Conservation (phyloP, 2,113 vertebrate genomes). For the Paratilapia polleni region DNA sequence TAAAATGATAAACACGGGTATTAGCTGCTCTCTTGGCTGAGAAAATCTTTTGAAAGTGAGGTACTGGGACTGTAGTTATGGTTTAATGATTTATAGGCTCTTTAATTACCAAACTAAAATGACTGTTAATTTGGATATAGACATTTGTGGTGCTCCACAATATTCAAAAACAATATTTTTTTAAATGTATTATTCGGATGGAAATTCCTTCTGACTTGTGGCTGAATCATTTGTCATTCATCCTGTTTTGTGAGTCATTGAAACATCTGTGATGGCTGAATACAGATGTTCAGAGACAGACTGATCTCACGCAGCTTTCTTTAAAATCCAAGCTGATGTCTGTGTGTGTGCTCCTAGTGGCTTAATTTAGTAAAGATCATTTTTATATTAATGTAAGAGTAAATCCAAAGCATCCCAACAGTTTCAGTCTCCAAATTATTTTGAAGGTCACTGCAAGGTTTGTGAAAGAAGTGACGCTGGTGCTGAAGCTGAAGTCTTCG, state of each 20-base stretch:
- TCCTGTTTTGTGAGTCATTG: neutral
- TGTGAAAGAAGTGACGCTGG: neutral
- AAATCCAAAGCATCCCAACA: neutral
- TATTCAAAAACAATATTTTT: neutral
- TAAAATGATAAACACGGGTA: neutral
- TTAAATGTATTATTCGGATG: neutral
- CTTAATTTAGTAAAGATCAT: conserved; percentile 4
- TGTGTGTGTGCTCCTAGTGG: neutral
- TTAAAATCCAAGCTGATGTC: neutral
- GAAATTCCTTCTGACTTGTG: neutral
- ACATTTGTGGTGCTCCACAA: neutral
- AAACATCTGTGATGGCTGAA: neutral
- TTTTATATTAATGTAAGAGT: conserved; percentile 3
- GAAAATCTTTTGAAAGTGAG: neutral
- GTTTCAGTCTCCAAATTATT: neutral
- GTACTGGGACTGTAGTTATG: neutral
- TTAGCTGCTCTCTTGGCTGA: neutral
- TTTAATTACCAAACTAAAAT: neutral
- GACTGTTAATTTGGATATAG: neutral
- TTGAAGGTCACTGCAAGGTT: neutral
- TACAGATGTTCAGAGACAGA: neutral
- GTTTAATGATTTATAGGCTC: neutral
- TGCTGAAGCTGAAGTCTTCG: neutral
- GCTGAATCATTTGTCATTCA: neutral
- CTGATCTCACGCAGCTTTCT: neutral